Evolutionary conservation across 2,113 vertebrate genomes (phyloP).

Genomic region (Pseudonaja textilis): DNA sequence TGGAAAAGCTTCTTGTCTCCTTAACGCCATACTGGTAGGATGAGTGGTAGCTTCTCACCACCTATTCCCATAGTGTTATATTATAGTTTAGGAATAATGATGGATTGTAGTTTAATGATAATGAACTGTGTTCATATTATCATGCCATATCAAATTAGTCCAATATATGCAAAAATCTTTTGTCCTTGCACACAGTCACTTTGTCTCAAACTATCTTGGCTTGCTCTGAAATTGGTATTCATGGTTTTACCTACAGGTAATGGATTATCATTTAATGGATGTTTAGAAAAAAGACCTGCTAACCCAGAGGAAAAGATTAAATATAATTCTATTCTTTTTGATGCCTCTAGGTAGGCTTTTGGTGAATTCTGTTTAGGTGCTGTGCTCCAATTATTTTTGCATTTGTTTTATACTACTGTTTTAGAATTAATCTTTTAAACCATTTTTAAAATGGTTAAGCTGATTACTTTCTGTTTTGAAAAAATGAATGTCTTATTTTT

Average conservation of each 20-base stretch:
- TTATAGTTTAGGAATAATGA: not conserved
- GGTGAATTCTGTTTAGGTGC: not conserved
- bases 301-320: not conserved
- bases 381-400: not conserved
- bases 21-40: not conserved
- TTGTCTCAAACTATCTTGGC: not conserved
- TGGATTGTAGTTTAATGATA: not conserved
- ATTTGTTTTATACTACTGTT: not conserved
- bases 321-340: not conserved
- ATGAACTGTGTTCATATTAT: not conserved
- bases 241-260: not conserved
- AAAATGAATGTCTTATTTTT: not conserved
- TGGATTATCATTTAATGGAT: not conserved
- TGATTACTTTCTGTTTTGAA: not conserved
- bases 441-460: not conserved
- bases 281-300: not conserved
- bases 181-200: not conserved
- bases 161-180: not conserved
- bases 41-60: too few species aligned
- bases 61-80: not conserved
- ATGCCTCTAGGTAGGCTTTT: not conserved
- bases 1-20: not conserved
- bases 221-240: not conserved
- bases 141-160: not conserved
- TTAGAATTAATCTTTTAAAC: not conserved